Evolutionary conservation across 2,888 invertebrate species (phyloP), one percentile per base, ranked within the genome.

Genomic region (Ophraella communa): DNA sequence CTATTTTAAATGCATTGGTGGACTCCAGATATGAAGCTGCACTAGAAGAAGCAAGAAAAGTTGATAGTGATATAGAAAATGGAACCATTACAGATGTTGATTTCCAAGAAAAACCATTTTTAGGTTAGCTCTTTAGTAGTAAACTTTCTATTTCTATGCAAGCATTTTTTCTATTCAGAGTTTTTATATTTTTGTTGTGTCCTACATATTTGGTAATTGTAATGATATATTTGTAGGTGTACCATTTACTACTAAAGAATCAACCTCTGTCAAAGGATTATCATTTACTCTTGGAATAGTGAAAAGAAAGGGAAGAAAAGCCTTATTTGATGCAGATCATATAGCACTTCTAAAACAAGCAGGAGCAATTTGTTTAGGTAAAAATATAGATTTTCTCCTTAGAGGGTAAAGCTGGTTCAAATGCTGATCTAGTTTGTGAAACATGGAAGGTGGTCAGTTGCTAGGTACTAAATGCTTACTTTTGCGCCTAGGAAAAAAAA

Each of bases 171-270:
- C n/a, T n/a, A n/a, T n/a, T n/a, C n/a, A n/a, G n/a, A n/a, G n/a
- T n/a, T n/a, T n/a, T n/a, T n/a, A n/a, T n/a, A n/a, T 14, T 10
- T 27, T 5, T 42, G 23, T 14, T 51, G 2, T 59, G 17, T 10
- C 8, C 5, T 17, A 30, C 14, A 3, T 14, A 3, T 49, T 0
- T 18, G 10, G 14, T 42, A 1, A 42, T 7, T 18, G 3, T 18
- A 45, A 2, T 30, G 44, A 39, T 35, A 3, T 23, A n/a, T 20
- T 67, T 73, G 5, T 73, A 87, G 95, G 97, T 5, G 91, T 98
- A 4, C 97, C 98, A 0, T 94, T 97, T 79, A 94, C 96, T 4
- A 89, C 92, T 0, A 98, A 98, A 81, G 97, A 97, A 79, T 91
- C 93, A 59, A 93, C 94, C 64, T 87, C 89, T 5, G 91, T 91